phyloP scores from a whole-genome alignment of 2,888 invertebrate genomes.

The Nomada fabriciana region DNA sequence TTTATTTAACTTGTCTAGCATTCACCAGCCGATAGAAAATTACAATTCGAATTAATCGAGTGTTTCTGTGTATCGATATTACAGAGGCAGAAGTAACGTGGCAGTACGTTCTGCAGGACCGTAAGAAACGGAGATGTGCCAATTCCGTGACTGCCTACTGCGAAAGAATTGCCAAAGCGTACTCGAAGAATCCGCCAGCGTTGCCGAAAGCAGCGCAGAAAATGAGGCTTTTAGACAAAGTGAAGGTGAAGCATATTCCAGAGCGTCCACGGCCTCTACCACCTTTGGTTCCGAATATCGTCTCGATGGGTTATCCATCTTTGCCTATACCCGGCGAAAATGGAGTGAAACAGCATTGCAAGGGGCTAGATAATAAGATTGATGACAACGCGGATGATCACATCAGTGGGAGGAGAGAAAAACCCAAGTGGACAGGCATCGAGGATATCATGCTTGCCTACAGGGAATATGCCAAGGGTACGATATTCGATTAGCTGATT shows the following conservation, averaged over 20 bases:
- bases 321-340: slow-evolving; percentile 79
- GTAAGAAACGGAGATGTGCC: slow-evolving; percentile 86
- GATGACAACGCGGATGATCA: slow-evolving; percentile 65
- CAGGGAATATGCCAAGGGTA: slow-evolving; percentile 82
- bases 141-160: slow-evolving; percentile 85
- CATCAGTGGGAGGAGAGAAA: slow-evolving; percentile 66
- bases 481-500: neutral
- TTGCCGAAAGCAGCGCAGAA: slow-evolving; percentile 78
- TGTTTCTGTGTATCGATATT: slow-evolving; percentile 68
- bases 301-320: slow-evolving; percentile 75
- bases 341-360: slow-evolving; percentile 77
- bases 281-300: slow-evolving; percentile 77
- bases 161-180: slow-evolving; percentile 81
- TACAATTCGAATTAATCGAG: neutral
- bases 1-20: neutral
- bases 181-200: slow-evolving; percentile 79
- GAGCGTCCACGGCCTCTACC: slow-evolving; percentile 78
- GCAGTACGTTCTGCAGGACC: slow-evolving; percentile 88
- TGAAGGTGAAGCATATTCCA: slow-evolving; percentile 76
- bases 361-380: slow-evolving; percentile 74
- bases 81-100: slow-evolving; percentile 88
- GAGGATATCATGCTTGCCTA: slow-evolving; percentile 82
- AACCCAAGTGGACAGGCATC: slow-evolving; percentile 81
- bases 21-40: too few relatives aligned
- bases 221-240: slow-evolving; percentile 79